Evolutionary conservation across 2,888 invertebrate species (phyloP).

Genomic region (Drosophila borborema): DNA sequence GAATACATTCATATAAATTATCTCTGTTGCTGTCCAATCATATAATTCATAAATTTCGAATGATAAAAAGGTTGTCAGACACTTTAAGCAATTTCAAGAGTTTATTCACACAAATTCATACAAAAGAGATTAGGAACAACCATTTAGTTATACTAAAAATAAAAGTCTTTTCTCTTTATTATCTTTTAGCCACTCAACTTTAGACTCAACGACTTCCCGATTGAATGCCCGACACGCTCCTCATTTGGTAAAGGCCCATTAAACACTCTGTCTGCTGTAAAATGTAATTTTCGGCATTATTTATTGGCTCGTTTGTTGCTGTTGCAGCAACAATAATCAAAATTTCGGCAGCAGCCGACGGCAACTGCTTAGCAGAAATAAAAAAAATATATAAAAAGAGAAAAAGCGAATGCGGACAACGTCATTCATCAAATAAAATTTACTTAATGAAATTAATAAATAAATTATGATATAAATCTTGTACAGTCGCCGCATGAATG

Average conservation of each 20-base stretch:
- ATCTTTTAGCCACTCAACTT: not conserved
- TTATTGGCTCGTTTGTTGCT: slow-evolving; percentile 51
- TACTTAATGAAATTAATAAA: slow-evolving; percentile 82
- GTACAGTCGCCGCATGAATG: slow-evolving; percentile 51
- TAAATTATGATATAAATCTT: slow-evolving; percentile 82
- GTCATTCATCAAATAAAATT: slow-evolving; percentile 77
- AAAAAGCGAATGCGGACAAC: slow-evolving; percentile 57
- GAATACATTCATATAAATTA: too few species aligned
- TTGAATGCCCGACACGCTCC: not conserved
- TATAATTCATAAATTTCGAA: too few species aligned
- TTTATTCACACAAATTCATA: not conserved
- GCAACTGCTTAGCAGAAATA: slow-evolving; percentile 33
- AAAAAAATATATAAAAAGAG: slow-evolving; percentile 4
- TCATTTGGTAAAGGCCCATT: slow-evolving; percentile 33
- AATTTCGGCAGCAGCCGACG: slow-evolving; percentile 71
- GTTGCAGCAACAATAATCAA: slow-evolving; percentile 65
- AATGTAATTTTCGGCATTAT: slow-evolving; percentile 54
- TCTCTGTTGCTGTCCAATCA: too few species aligned
- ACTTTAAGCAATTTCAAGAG: not conserved
- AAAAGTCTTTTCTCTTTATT: not conserved
- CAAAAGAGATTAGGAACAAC: not conserved
- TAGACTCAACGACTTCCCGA: slow-evolving; percentile 1
- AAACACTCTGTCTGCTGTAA: slow-evolving; percentile 49
- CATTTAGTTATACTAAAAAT: not conserved
- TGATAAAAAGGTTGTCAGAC: not conserved